Conservation (phyloP, 2,797 vertebrate genomes). For the Pagetopsis macropterus region DNA sequence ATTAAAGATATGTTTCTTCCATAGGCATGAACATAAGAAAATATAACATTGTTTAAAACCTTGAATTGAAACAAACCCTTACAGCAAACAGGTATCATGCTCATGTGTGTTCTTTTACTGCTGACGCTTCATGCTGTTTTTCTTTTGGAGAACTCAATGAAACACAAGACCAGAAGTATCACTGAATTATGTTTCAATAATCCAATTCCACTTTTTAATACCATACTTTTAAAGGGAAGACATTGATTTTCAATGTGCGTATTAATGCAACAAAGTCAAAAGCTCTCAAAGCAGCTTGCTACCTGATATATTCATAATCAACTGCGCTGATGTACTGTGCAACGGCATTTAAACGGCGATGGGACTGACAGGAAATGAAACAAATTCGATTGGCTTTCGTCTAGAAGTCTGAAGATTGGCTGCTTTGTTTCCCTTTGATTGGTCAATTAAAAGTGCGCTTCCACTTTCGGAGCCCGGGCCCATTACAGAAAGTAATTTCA, state of each 20-base stretch:
- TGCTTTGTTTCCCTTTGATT: slow-evolving; percentile 77
- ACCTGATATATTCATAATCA: slow-evolving; percentile 78
- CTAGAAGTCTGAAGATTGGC: slow-evolving; percentile 66
- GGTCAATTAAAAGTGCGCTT: slow-evolving; percentile 80
- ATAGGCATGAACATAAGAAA: too few relatives aligned
- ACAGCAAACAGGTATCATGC: not conserved
- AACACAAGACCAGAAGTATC: slow-evolving; percentile 26
- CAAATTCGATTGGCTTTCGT: slow-evolving; percentile 74
- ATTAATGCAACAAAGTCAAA: slow-evolving; percentile 71
- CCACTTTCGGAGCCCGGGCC: slow-evolving; percentile 67
- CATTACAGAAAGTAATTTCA: slow-evolving; percentile 80
- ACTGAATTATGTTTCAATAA: slow-evolving; percentile 62
- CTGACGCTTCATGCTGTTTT: slow-evolving; percentile 3
- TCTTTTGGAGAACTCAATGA: slow-evolving; percentile 29
- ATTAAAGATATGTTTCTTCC: too few relatives aligned
- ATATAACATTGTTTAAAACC: too few relatives aligned
- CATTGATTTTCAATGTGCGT: slow-evolving; percentile 57
- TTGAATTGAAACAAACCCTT: too few relatives aligned
- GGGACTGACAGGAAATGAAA: slow-evolving; percentile 77
- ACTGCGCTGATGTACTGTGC: slow-evolving; percentile 72
- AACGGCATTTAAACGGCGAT: slow-evolving; percentile 60
- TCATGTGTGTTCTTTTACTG: slow-evolving; percentile 3
- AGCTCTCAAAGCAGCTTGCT: slow-evolving; percentile 68
- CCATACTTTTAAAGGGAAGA: slow-evolving; percentile 31
- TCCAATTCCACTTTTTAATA: slow-evolving; percentile 45